Conservation (phyloP, 2,797 vertebrate genomes). For the Sarcoramphus papa region DNA sequence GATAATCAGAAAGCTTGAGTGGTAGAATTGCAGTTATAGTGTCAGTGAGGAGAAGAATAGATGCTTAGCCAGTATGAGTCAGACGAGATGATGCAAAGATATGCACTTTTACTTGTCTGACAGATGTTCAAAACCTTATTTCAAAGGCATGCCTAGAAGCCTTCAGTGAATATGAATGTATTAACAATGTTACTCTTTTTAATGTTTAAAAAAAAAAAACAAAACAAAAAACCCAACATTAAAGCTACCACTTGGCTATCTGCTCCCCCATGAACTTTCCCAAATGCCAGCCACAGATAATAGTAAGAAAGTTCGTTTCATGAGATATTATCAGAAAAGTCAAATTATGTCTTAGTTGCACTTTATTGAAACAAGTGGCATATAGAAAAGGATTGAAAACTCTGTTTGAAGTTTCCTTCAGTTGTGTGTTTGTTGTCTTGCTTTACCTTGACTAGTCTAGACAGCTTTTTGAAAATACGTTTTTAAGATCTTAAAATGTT, state of each 20-base stretch:
- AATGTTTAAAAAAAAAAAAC: neutral
- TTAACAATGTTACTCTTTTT: neutral
- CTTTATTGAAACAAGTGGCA: neutral
- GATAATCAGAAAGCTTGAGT: neutral
- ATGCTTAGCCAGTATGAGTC: neutral
- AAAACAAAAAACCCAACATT: neutral
- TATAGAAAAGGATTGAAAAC: neutral
- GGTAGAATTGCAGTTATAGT: neutral
- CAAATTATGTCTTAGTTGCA: neutral
- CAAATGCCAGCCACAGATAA: neutral
- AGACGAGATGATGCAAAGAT: accelerated
- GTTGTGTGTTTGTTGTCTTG: neutral
- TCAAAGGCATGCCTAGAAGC: neutral
- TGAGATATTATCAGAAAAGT: neutral
- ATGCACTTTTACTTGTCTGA: neutral
- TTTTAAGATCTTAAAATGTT: neutral
- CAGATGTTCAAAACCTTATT: neutral
- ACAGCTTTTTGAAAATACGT: neutral
- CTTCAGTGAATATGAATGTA: neutral
- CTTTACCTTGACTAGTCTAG: neutral
- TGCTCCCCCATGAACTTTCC: neutral
- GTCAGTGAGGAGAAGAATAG: neutral
- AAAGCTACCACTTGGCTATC: neutral
- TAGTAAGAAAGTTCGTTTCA: neutral
- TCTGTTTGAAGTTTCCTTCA: neutral